Evolutionary conservation across 2,888 invertebrate species (phyloP).

Genomic region (Sicus ferrugineus): DNA sequence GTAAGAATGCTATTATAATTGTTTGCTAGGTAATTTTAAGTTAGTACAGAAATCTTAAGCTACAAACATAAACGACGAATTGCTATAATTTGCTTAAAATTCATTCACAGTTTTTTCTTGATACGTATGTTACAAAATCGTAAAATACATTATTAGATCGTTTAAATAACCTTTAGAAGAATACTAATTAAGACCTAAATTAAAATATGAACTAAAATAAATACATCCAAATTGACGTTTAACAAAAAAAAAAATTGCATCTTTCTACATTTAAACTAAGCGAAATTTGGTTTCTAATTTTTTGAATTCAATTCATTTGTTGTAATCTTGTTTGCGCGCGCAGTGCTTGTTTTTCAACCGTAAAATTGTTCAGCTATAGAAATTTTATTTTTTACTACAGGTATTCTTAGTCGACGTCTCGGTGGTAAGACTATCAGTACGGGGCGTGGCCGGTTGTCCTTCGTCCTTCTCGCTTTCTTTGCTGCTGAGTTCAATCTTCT

Average conservation of each 20-base stretch:
- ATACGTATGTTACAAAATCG: background rate
- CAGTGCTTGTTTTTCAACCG: background rate
- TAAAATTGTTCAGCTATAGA: background rate
- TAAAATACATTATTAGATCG: background rate
- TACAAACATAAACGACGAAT: background rate
- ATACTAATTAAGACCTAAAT: conserved; percentile 11
- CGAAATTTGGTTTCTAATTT: background rate
- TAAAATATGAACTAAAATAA: conserved; percentile 1
- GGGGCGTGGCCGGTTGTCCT: conserved; percentile 35
- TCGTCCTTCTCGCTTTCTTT: conserved; percentile 38
- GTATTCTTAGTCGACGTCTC: conserved; percentile 35
- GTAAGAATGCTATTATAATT: no score
- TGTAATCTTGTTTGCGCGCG: background rate
- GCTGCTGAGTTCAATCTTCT: conserved; percentile 51
- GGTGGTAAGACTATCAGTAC: conserved; percentile 42
- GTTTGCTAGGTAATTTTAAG: no score
- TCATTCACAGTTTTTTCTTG: background rate
- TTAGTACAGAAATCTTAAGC: background rate
- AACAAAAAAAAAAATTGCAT: conserved; percentile 6
- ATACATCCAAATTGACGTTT: background rate
- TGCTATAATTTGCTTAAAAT: no score
- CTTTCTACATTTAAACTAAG: background rate
- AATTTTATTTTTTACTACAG: conserved; percentile 38
- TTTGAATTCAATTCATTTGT: conserved; percentile 14
- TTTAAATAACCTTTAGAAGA: background rate